Conservation (phyloP, 2,797 vertebrate species). For the Falco berigora region DNA sequence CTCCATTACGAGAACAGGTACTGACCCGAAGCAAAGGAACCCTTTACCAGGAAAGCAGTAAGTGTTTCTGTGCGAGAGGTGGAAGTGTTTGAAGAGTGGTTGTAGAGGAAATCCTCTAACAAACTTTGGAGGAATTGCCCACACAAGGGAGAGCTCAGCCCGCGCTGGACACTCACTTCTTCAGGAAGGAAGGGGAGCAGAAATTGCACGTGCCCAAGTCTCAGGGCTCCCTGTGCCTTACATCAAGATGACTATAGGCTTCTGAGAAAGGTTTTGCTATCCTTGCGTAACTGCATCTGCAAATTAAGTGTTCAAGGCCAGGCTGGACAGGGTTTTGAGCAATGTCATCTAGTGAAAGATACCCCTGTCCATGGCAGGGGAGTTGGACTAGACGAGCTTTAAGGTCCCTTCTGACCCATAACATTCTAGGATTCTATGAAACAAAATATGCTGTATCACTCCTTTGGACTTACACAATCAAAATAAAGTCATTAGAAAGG, state of each 20-base stretch:
- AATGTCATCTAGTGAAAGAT: neutral
- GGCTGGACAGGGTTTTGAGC: neutral
- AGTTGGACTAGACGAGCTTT: neutral
- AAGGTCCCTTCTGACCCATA: neutral
- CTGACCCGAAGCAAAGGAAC: neutral
- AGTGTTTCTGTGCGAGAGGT: neutral
- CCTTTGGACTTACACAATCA: neutral
- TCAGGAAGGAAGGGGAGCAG: neutral
- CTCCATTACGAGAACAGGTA: rapidly evolving
- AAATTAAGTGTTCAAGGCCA: neutral
- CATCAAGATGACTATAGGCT: neutral
- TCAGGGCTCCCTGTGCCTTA: neutral
- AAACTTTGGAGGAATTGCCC: neutral
- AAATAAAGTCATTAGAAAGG: neutral
- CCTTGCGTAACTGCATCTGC: neutral
- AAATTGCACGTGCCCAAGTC: rapidly evolving
- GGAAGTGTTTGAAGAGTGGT: neutral
- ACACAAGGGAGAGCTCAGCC: neutral
- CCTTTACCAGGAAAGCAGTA: neutral
- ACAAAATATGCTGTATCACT: neutral
- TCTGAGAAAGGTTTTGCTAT: neutral
- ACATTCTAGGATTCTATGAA: neutral
- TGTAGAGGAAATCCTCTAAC: neutral
- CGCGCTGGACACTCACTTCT: rapidly evolving
- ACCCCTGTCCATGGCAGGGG: neutral